These are phyloP conservation scores for Cherax quadricarinatus DNA, from an alignment of 1,140 invertebrate species.

Conservation along the genomic window DNA sequence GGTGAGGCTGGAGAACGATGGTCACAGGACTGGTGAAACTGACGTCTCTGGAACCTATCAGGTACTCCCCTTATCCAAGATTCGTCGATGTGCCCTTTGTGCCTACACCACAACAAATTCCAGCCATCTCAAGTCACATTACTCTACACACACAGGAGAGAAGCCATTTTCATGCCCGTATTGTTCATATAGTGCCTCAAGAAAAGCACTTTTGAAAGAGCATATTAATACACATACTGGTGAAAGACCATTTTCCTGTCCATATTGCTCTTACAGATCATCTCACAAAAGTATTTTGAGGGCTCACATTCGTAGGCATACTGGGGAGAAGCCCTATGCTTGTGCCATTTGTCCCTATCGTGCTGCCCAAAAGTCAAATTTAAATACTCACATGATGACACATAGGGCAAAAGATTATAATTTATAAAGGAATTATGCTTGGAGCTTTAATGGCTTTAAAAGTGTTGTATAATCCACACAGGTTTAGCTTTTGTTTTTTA, in stretches of 20 bases:
- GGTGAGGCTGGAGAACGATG: constrained; percentile 27
- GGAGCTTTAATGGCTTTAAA: too few relatives aligned
- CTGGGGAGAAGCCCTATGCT: constrained; percentile 88
- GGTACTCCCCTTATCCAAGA: constrained; percentile 20
- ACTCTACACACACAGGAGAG: constrained; percentile 47
- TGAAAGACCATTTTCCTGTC: constrained; percentile 76
- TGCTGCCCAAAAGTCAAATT: constrained; percentile 59
- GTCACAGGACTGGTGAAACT: constrained; percentile 26
- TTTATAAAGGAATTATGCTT: too few relatives aligned
- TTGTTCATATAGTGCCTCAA: constrained; percentile 47
- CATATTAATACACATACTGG: constrained; percentile 80
- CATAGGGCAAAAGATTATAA: constrained; percentile 14
- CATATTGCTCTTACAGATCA: constrained; percentile 78
- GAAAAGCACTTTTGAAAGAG: constrained; percentile 36
- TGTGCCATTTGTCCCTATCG: constrained; percentile 84
- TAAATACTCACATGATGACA: constrained; percentile 57
- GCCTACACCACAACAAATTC: constrained; percentile 43
- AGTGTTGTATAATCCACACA: too few relatives aligned
- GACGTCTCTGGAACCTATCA: constrained; percentile 1
- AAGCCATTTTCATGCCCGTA: constrained; percentile 54
- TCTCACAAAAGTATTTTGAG: constrained; percentile 82
- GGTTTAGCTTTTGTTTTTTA: too few relatives aligned
- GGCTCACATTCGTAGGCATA: constrained; percentile 92
- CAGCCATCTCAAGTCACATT: constrained; percentile 78
- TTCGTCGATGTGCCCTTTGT: constrained; percentile 46